Percentiles rank a stretch among this genome's conserved stretches.
phyloP scores from a whole-genome alignment of 2,888 invertebrate genomes.

The Pristionchus fissidentatus region DNA sequence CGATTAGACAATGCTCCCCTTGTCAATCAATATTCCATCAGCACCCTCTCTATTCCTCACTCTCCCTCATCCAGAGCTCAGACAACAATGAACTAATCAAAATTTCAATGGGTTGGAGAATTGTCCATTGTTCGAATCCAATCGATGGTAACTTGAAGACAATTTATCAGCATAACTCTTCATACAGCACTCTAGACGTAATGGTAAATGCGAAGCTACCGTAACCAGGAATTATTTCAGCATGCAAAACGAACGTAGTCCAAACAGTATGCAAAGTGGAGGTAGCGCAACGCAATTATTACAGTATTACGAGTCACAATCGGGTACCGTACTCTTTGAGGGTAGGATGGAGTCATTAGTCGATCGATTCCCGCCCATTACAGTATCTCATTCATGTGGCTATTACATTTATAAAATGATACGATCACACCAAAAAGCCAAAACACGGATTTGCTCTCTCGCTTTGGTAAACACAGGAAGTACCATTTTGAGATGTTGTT shows the following conservation, averaged over 20 bases:
- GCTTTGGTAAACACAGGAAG: no score
- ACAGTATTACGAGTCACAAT: not conserved
- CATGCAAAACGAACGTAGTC: no score
- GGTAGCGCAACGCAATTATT: not conserved
- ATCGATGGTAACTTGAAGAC: no score
- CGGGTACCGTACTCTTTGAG: no score
- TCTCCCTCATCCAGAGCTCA: not conserved
- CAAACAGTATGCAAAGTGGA: not conserved
- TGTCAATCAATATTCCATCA: not conserved
- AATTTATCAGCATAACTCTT: not conserved
- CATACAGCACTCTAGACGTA: not conserved
- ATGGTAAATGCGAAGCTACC: constrained; percentile 19
- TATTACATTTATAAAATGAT: no score
- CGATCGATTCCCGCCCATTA: no score
- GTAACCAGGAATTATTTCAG: not conserved
- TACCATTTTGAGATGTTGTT: no score
- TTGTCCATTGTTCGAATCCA: no score
- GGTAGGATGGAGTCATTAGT: not conserved
- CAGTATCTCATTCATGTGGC: no score
- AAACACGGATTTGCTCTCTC: no score
- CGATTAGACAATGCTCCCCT: no score
- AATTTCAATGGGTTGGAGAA: not conserved
- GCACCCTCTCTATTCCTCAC: not conserved
- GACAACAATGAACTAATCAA: not conserved
- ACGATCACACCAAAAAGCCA: no score